A percentile compares a stretch with the other conserved stretches of the same genome.
Conservation (phyloP, 2,888 invertebrate genomes). For the Ennomos quercinarius region DNA sequence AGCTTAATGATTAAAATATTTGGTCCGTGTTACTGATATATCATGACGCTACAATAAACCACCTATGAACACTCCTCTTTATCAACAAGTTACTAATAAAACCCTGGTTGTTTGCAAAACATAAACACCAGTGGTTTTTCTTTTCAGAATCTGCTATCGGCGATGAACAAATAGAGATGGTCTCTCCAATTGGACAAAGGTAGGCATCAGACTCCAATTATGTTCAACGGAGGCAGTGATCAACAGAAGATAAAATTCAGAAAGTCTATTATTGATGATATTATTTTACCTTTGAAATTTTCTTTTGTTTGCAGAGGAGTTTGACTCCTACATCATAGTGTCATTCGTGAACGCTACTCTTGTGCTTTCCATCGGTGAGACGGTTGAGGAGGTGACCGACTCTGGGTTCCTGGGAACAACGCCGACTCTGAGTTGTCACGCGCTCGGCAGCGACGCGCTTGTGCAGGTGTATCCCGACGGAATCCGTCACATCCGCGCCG, state of each 20-base stretch:
- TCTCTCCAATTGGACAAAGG: conserved; percentile 69
- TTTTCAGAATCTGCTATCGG: conserved; percentile 89
- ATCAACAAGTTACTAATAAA: conserved; percentile 84
- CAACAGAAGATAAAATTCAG: conserved; percentile 52
- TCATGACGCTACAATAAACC: conserved; percentile 78
- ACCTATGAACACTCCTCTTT: conserved; percentile 81
- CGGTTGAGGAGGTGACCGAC: conserved; percentile 99
- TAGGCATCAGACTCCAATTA: conserved; percentile 70
- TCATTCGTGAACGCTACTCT: conserved; percentile 99
- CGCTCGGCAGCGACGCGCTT: conserved; percentile 98
- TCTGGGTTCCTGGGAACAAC: conserved; percentile 99
- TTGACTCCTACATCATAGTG: conserved; percentile 99
- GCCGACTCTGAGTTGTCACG: conserved; percentile 98
- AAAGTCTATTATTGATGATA: conserved; percentile 33
- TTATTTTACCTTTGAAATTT: conserved; percentile 57
- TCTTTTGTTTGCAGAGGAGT: conserved; percentile 95
- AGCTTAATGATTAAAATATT: conserved; percentile 79
- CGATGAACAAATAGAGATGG: conserved; percentile 76
- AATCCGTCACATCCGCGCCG: conserved; percentile 98
- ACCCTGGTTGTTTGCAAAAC: conserved; percentile 88
- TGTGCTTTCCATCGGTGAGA: conserved; percentile 99
- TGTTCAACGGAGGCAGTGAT: conserved; percentile 60
- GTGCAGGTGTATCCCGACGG: conserved; percentile 99
- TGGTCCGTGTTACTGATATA: conserved; percentile 85
- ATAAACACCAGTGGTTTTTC: conserved; percentile 97